Base-by-base conservation (phyloP, 2,113 vertebrate species). In the Pseudois nayaur region DNA sequence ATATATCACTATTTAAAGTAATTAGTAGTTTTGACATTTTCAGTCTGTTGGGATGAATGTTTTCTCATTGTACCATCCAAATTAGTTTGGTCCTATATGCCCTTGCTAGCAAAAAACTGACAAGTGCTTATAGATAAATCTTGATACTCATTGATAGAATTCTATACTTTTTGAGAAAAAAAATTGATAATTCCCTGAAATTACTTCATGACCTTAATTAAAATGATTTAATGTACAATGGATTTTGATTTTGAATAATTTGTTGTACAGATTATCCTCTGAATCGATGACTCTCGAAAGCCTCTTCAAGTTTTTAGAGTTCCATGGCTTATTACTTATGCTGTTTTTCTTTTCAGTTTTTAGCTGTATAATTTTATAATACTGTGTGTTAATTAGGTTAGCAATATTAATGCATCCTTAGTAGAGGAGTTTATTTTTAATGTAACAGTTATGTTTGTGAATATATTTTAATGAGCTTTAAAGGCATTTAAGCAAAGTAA, bases 401-500 rank as follows among this genome's bases (percentile, higher is more conserved):
- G 29, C 11, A 36, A 29, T 97, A 91, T 74, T 94, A 93, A 92
- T 97, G 21, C 83, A 19, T 94, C 25, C 71, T 97, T 95, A 92
- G n/a, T 36, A 92, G 27, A 93, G 54, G 43, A 89, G 9, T 79
- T 87, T 96, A 45, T 27, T 29, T 29, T 27, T 97, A 95, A 83
- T 91, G 31, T 27, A 62, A 4, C 33, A 87, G 16, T 97, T 96
- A 88, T 33, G 27, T 96, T 96, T 91, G 62, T 94, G 88, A 88
- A 52, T 96, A 64, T 95, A 79, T 71, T 91, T 90, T 96, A 97
- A 96, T 97, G 82, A 97, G 91, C 96, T 92, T 95, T 94, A 83
- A 97, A 97, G 64, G 94, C 48, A 91, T 92, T 97, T 97, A 97
- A 95, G 86, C 98, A 97, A 96, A 59, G 23, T 95, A 97, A 96